Percentiles rank a stretch among this genome's conserved stretches.
These are phyloP conservation scores for Amphilophus citrinellus DNA, from an alignment of 2,113 vertebrate species.

Conservation along the genomic window DNA sequence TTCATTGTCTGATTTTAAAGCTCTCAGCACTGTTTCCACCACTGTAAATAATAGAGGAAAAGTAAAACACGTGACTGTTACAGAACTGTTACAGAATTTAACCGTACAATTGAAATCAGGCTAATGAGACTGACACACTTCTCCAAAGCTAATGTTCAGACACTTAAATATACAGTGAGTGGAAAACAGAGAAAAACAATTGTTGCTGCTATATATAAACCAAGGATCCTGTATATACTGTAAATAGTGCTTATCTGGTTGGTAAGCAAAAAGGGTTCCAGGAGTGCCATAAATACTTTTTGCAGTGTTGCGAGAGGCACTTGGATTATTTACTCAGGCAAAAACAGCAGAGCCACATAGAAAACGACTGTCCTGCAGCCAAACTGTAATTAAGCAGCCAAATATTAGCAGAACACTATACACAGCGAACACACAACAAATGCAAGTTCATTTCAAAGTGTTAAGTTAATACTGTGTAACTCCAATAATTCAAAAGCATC, in stretches of 20 bases:
- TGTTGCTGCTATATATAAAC: neutral
- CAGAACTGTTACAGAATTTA: neutral
- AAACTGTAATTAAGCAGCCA: slow-evolving; percentile 1
- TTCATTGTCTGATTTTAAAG: too few species aligned
- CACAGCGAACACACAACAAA: neutral
- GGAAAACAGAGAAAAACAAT: neutral
- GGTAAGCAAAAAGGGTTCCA: slow-evolving; percentile 11
- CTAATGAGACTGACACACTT: neutral
- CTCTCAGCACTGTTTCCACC: too few species aligned
- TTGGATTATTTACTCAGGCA: neutral
- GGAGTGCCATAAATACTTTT: slow-evolving; percentile 29
- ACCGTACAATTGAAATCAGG: too few species aligned
- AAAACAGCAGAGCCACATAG: neutral
- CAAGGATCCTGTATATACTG: neutral
- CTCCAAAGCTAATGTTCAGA: neutral
- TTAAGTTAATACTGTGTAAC: neutral
- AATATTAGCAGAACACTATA: neutral
- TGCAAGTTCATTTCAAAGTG: neutral
- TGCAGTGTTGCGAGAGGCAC: neutral
- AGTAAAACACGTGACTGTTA: neutral
- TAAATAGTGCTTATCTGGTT: neutral
- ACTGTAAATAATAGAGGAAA: too few species aligned
- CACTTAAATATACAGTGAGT: neutral
- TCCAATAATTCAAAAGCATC: neutral
- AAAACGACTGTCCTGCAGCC: neutral